Evolutionary conservation across 1,140 invertebrate species (phyloP).

Genomic region (Mamestra configurata): DNA sequence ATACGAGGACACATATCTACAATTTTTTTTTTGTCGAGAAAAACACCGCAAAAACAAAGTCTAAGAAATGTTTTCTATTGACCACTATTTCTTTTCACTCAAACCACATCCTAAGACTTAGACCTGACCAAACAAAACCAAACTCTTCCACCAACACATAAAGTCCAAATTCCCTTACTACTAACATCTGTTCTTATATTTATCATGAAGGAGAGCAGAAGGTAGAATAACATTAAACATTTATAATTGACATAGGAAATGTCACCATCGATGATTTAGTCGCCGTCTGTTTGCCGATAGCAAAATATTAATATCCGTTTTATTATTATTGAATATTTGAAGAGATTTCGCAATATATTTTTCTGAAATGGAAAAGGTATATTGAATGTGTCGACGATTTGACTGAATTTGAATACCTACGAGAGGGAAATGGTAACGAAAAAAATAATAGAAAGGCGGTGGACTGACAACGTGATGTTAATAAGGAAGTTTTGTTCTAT

Average conservation of each 20-base stretch:
- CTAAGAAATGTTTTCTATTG: background rate
- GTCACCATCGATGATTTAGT: slow-evolving; percentile 26
- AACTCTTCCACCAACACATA: background rate
- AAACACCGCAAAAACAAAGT: too few species aligned
- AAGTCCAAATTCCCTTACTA: background rate
- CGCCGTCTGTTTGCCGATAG: background rate
- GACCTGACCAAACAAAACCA: background rate
- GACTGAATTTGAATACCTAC: background rate
- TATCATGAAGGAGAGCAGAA: slow-evolving; percentile 15
- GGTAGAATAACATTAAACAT: slow-evolving; percentile 36
- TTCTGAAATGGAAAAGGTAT: background rate
- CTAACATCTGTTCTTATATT: background rate
- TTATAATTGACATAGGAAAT: slow-evolving; percentile 48
- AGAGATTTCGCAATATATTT: background rate
- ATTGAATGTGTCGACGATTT: background rate
- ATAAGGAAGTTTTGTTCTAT: too few species aligned
- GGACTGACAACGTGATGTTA: too few species aligned
- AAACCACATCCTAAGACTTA: background rate
- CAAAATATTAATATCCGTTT: slow-evolving; percentile 22
- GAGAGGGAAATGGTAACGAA: background rate
- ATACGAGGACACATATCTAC: too few species aligned
- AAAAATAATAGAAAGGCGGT: background rate
- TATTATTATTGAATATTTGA: slow-evolving; percentile 13
- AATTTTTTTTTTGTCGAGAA: too few species aligned
- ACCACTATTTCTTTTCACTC: background rate